A percentile compares a stretch with the other conserved stretches of the same genome.
Evolutionary conservation across 2,113 vertebrate species (phyloP).

Genomic region (Rostratula benghalensis): DNA sequence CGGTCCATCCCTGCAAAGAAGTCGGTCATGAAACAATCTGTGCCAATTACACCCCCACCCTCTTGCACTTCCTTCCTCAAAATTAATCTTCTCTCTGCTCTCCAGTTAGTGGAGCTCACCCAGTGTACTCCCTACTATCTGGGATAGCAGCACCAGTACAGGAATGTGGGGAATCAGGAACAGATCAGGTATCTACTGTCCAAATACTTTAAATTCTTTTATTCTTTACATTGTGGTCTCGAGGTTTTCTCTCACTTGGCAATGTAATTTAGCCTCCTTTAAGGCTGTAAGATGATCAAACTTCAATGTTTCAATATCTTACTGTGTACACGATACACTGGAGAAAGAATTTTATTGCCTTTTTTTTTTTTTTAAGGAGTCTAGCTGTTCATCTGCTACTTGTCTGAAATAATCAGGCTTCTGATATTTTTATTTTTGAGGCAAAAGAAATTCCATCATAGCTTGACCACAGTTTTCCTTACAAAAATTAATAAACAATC

Average conservation of each 20-base stretch:
- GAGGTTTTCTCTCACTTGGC: not conserved
- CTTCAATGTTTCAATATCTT: not conserved
- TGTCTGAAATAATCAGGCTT: not conserved
- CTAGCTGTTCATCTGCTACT: not conserved
- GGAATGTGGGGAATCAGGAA: not conserved
- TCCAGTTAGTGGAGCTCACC: not conserved
- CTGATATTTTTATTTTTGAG: not conserved
- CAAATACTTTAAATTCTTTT: not conserved
- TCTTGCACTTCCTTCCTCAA: not conserved
- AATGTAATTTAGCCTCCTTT: not conserved
- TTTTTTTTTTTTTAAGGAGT: not conserved
- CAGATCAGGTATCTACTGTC: not conserved
- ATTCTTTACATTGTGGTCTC: not conserved
- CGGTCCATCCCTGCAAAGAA: fast-evolving
- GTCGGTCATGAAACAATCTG: not conserved
- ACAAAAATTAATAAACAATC: not conserved
- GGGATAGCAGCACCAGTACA: not conserved
- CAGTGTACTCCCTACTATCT: not conserved
- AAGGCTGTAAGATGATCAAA: not conserved
- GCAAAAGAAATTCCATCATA: not conserved
- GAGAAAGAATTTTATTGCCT: not conserved
- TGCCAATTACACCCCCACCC: not conserved
- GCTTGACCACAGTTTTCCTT: not conserved
- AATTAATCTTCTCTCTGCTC: not conserved
- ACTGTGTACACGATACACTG: not conserved